Evolutionary conservation across 1,140 invertebrate genomes (phyloP), one percentile per base, ranked within the genome.

Genomic region (Drosophila prosaltans): DNA sequence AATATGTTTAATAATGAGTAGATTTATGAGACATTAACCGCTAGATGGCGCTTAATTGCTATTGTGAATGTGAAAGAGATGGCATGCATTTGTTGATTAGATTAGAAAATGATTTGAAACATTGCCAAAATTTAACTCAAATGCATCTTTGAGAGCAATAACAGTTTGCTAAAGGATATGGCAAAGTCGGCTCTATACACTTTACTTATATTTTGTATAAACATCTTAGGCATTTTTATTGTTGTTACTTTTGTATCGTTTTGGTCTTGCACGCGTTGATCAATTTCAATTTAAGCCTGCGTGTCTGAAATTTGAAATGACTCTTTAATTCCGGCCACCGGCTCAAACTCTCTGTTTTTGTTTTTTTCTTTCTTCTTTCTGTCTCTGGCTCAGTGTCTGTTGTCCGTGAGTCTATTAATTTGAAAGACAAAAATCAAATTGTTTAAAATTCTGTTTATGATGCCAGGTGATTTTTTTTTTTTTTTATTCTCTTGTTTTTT

Each of bases 301-400:
- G 82, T 86, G 82, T 69, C 59, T 77, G 69, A 65, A 86, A 82
- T 86, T 65, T 43, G 63, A 88, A 86, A 67, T 65, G 24, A 24
- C n/a, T 51, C 21, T 70, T 88, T 59, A 77, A 80, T 88, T 79
- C 80, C 69, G 83, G 74, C 48, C 69, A 28, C 30, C 9, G 45
- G 39, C 69, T 24, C 2, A 26, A 26, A 0, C 16, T 48, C 21
- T 48, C 21, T 48, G 7, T 51, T 24, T 16, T 16, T 16, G 16
- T 16, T 16, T 16, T 16, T 16, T 16, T 16, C 16, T 16, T 16
- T 16, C 16, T 16, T 16, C 16, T 16, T 16, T 10, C 21, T 24
- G 3, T 51, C 2, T 48, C 43, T 48, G 6, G 16, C 1, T 7
- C 45, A 8, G 1, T 11, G 40, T 41, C 11, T n/a, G 41, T 16